These are phyloP conservation scores for Lithophane socia DNA, from an alignment of 2,888 invertebrate genomes.

Conservation along the genomic window DNA sequence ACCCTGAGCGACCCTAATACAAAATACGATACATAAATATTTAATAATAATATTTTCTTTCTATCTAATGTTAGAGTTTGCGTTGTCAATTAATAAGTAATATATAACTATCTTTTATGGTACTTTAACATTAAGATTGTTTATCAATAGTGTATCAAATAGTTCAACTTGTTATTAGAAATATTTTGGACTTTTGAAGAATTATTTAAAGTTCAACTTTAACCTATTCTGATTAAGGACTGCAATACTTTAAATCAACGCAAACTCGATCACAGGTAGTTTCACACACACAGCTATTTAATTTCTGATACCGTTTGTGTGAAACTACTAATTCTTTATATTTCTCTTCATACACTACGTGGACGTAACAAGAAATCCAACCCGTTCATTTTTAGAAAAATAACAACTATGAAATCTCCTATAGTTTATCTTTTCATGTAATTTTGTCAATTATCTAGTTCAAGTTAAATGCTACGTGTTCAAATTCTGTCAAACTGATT, in stretches of 20 bases:
- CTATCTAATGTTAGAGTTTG: constrained; percentile 57
- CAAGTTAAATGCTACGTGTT: constrained; percentile 41
- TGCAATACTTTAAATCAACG: constrained; percentile 43
- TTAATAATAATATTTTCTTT: constrained; percentile 42
- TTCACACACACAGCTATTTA: constrained; percentile 30
- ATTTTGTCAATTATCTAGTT: constrained; percentile 32
- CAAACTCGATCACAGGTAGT: constrained; percentile 52
- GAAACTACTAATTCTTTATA: constrained; percentile 30
- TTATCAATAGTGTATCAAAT: constrained; percentile 45
- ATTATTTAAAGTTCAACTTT: constrained; percentile 21
- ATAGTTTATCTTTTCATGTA: constrained; percentile 50
- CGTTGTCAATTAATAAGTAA: constrained; percentile 30
- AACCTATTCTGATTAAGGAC: constrained; percentile 10
- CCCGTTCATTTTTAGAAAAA: constrained; percentile 72
- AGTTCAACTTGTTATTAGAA: constrained; percentile 21
- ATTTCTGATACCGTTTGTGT: constrained; percentile 13
- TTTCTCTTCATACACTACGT: constrained; percentile 56
- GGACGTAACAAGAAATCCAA: constrained; percentile 79
- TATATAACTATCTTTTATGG: neutral
- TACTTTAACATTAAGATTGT: neutral
- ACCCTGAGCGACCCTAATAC: too few species aligned
- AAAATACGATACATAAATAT: constrained; percentile 60
- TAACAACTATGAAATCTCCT: constrained; percentile 62
- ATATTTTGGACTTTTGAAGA: constrained; percentile 48
- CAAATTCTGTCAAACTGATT: constrained; percentile 34